Conservation (phyloP, 2,888 invertebrate genomes). For the Drosophila helvetica region DNA sequence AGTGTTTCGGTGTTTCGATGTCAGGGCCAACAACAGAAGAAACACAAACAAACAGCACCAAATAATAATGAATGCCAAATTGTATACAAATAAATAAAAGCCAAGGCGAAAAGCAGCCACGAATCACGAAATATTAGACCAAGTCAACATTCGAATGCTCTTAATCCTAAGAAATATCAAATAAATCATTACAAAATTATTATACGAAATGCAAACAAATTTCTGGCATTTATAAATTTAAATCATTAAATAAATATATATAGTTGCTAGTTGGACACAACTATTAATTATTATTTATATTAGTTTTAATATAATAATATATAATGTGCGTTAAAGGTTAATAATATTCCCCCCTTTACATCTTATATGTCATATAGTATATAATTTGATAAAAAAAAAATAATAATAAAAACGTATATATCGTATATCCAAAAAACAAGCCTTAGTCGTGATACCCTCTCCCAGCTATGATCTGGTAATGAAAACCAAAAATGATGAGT, state of each 20-base stretch:
- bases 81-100: constrained; percentile 68
- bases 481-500: constrained; percentile 47
- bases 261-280: too few species aligned
- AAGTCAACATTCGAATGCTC: constrained; percentile 31
- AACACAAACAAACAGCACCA: constrained; percentile 52
- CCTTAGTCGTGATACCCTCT: constrained; percentile 31
- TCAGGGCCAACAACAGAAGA: constrained; percentile 22
- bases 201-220: too few species aligned
- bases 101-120: constrained; percentile 21
- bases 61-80: constrained; percentile 80
- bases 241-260: too few species aligned
- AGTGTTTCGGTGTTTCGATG: constrained; percentile 40
- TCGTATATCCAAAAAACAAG: constrained; percentile 4
- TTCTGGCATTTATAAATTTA: too few species aligned
- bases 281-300: too few species aligned
- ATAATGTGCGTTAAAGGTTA: too few species aligned
- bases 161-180: neutral
- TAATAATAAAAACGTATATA: too few species aligned
- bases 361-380: too few species aligned
- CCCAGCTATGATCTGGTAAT: constrained; percentile 19
- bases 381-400: too few species aligned
- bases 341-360: too few species aligned
- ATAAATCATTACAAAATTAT: too few species aligned
- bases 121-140: neutral
- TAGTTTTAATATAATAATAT: too few species aligned